A percentile compares a stretch with the other conserved stretches of the same genome.
Evolutionary conservation across 2,113 vertebrate species (phyloP).

Genomic region (Indicator indicator): DNA sequence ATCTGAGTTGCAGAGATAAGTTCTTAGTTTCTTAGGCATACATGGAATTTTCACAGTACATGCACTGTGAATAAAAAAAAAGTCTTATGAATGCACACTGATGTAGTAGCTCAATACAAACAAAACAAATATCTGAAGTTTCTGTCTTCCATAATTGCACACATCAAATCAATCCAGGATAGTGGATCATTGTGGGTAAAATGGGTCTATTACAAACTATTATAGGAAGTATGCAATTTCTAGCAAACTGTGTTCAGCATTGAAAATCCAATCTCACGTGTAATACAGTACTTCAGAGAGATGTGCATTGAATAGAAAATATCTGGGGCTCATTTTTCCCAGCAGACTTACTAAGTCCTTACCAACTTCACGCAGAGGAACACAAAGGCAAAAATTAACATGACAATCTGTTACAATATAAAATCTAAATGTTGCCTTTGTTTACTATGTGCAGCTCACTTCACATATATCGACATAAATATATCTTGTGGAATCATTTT

Average conservation of each 20-base stretch:
- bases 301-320: background rate
- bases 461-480: background rate
- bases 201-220: background rate
- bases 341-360: background rate
- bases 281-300: background rate
- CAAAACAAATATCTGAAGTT: background rate
- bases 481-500: background rate
- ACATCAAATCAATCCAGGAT: background rate
- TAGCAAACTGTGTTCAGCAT: background rate
- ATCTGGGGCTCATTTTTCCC: conserved; percentile 2
- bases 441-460: background rate
- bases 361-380: background rate
- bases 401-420: background rate
- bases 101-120: background rate
- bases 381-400: background rate
- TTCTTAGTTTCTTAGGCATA: background rate
- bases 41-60: background rate
- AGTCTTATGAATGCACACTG: background rate
- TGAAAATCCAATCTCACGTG: background rate
- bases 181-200: background rate
- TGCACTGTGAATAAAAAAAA: background rate
- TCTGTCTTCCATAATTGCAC: conserved; percentile 16
- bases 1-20: background rate
- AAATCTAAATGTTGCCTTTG: background rate
- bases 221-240: background rate